These are phyloP conservation scores for Orthonevra nobilis DNA, from an alignment of 2,888 invertebrate species.

Conservation along the genomic window DNA sequence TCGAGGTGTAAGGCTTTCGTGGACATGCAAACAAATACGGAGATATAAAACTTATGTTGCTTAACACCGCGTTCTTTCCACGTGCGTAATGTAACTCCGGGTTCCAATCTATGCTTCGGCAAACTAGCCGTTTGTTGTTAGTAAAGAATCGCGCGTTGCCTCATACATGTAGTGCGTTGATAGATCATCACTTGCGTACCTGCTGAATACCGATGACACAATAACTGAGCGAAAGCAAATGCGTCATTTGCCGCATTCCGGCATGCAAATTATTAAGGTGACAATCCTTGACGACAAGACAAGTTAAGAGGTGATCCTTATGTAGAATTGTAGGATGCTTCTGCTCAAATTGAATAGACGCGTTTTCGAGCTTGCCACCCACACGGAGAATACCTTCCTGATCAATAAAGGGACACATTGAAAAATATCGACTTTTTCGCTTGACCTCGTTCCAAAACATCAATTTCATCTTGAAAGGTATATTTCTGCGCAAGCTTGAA, in stretches of 20 bases:
- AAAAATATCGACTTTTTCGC: constrained; percentile 27
- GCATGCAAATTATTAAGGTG: constrained; percentile 55
- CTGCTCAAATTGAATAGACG: constrained; percentile 48
- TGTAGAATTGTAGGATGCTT: constrained; percentile 61
- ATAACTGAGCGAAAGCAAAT: constrained; percentile 46
- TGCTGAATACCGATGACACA: constrained; percentile 25
- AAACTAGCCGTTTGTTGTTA: constrained; percentile 64
- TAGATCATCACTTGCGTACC: constrained; percentile 46
- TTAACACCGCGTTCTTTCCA: constrained; percentile 69
- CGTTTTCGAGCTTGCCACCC: constrained; percentile 60
- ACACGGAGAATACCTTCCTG: constrained; percentile 51
- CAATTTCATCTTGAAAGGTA: constrained; percentile 31
- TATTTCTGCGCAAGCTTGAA: constrained; percentile 27
- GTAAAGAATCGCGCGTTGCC: constrained; percentile 27
- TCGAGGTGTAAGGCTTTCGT: constrained; percentile 73
- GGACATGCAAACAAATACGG: constrained; percentile 71
- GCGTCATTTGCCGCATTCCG: constrained; percentile 51
- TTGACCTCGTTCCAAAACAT: not conserved
- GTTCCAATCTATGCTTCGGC: constrained; percentile 54
- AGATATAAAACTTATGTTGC: constrained; percentile 71
- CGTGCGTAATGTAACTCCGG: constrained; percentile 61
- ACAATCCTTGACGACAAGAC: constrained; percentile 45
- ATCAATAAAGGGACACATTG: constrained; percentile 61
- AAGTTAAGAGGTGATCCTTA: constrained; percentile 44
- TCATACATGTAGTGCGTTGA: constrained; percentile 51